Evolutionary conservation across 2,113 vertebrate species (phyloP), one percentile per base, ranked within the genome.

Genomic region (Rhea americana): DNA sequence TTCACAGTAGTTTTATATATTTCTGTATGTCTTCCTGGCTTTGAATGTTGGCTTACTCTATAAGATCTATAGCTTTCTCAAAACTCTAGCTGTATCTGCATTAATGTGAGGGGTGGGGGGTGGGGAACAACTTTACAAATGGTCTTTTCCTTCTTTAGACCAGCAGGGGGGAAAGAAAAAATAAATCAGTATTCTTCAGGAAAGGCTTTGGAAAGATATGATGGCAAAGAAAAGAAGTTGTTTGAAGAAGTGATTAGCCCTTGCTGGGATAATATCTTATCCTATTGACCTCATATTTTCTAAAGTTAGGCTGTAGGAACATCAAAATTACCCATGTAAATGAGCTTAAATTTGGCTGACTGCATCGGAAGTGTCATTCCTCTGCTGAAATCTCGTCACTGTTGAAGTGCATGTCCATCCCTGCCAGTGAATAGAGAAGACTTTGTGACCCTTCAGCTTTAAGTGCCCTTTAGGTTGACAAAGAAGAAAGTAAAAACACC

Each of bases 1-100:
- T 48, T 70, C 47, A 13, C 5, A 10, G 47, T 47, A 24, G 32
- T 45, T n/a, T 7, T 39, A 8, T 0, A 0, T 4, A 9, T 47
- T 35, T 63, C 50, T 56, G 35, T 53, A 1, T 15, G 5, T 90
- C 43, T 62, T 35, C 51, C 79, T 77, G 55, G 50, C 41, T 8
- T 1, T 1, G 28, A 56, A 28, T n/a, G 9, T 45, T 15, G 5
- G 12, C 39, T 28, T 22, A 7, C 25, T 37, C 35, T 20, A 35
- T 11, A 48, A 56, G 37, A 51, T 6, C 65, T 85, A 10, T 4
- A 50, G n/a, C 67, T 50, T 56, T 47, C 45, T 47, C 45, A 18
- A 47, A 47, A n/a, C 32, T 59, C 58, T n/a, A 9, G 24, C 11
- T 13, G 2, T 39, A 47, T 76, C 45, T 43, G 35, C 47, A 72